Evolutionary conservation across 2,113 vertebrate species (phyloP), one percentile per base, ranked within the genome.

Genomic region (Pardalotus punctatus): DNA sequence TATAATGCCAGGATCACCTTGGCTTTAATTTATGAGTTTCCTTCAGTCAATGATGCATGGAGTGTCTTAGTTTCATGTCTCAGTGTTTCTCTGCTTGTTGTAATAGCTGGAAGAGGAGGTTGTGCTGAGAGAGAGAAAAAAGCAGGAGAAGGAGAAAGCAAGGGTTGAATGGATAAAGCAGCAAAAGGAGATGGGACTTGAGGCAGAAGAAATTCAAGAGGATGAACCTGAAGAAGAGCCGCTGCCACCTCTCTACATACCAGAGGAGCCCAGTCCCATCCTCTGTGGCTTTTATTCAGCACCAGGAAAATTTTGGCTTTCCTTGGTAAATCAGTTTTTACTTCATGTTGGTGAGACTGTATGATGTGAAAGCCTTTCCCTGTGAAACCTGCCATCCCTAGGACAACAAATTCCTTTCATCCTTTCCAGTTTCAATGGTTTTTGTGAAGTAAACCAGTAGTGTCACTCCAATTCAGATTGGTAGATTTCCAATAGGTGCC

Each of bases 251-350:
- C 82, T 99, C 57, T 98, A 98, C 70, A 86, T 98, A 50, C 99
- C 99, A 19, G 82, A 98, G 20, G 96, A 97, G 17, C 98, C 99
- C 45, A 99, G 99, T 96, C 98, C 98, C 18, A 97, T 99, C 48
- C 97, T 98, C 58, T 99, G 98, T 88, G 99, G 99, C 25, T 99
- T 99, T 98, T 99, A 99, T 94, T 99, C 99, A 56, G 73, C 81
- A 58, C 98, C 99, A 42, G 98, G 98, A 58, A 98, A 97, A 79
- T 99, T 99, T 97, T 99, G 99, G 99, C 97, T 99, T 54, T 99
- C 99, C n/a, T 88, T 99, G 98, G 99, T 99, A 98, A 94, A 95
- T 87, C 58, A 62, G 13, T 72, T 89, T 78, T 86, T 77, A 47
- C 66, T 93, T 91, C 3, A 42, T 35, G 11, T 80, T 92, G 56